Percentiles rank a stretch among this genome's conserved stretches.
These are phyloP conservation scores for Astropecten irregularis DNA, from an alignment of 53 echinoderm and acorn worm genomes.

Conservation along the genomic window DNA sequence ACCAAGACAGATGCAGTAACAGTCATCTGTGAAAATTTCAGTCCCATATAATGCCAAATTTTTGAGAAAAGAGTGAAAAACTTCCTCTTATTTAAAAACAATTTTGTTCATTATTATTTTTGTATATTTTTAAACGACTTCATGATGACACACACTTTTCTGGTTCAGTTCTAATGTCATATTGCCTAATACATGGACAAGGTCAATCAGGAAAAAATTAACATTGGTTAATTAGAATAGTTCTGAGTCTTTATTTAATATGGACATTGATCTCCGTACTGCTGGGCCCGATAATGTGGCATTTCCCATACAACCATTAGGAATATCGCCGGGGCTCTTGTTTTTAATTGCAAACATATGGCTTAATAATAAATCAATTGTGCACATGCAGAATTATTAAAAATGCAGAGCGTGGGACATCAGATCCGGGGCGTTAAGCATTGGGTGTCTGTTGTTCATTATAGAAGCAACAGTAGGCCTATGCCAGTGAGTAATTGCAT, in stretches of 20 bases:
- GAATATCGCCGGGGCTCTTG: neutral
- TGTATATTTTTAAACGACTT: too few species aligned
- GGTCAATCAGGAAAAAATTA: neutral
- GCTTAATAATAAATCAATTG: slow-evolving; percentile 28
- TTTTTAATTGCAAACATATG: slow-evolving; percentile 31
- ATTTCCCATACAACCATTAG: slow-evolving; percentile 11
- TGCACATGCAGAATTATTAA: slow-evolving; percentile 8
- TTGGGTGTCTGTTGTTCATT: neutral
- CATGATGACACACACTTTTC: too few species aligned
- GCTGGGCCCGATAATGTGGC: neutral
- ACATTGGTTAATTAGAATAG: neutral
- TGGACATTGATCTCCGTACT: neutral
- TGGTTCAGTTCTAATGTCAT: too few species aligned
- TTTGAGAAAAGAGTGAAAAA: too few species aligned
- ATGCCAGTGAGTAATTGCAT: slow-evolving; percentile 25
- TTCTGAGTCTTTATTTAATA: neutral
- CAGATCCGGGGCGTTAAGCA: neutral
- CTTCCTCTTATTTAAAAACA: too few species aligned
- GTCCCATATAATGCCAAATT: too few species aligned
- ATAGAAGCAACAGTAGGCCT: neutral
- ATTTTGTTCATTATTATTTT: too few species aligned
- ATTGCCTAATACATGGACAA: too few species aligned
- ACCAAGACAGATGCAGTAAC: too few species aligned
- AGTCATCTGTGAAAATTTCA: too few species aligned
- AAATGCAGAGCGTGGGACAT: slow-evolving; percentile 3